Conservation (phyloP, 2,113 vertebrate species). For the Pelecanoides urinatrix region DNA sequence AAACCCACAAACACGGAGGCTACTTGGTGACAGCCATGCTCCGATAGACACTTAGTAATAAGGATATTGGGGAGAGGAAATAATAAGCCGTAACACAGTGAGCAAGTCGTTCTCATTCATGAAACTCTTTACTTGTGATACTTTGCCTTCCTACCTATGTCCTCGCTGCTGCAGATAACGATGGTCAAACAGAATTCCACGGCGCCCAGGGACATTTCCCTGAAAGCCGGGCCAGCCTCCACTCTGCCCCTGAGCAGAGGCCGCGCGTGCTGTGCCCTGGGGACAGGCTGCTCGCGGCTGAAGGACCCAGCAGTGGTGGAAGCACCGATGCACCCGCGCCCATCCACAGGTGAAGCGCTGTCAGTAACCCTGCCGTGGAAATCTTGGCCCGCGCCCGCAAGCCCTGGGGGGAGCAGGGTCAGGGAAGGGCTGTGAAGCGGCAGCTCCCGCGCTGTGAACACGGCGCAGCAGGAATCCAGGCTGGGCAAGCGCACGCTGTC, state of each 20-base stretch:
- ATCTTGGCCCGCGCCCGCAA: background rate
- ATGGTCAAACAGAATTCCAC: background rate
- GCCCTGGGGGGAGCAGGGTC: background rate
- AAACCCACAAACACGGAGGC: background rate
- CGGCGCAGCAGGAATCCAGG: background rate
- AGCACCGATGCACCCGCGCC: rapidly evolving
- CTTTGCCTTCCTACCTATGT: background rate
- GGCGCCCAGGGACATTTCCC: background rate
- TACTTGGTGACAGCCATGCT: background rate
- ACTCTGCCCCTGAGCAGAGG: background rate
- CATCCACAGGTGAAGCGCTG: background rate
- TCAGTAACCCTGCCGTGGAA: rapidly evolving
- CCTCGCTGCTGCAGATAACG: background rate
- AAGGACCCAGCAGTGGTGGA: background rate
- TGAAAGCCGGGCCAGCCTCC: background rate
- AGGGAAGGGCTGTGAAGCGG: background rate
- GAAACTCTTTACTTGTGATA: background rate
- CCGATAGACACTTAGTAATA: background rate
- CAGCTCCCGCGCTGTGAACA: rapidly evolving
- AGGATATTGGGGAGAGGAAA: background rate
- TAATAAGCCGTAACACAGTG: background rate
- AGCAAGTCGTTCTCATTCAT: background rate
- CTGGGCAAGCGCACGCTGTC: background rate
- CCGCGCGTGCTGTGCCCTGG: rapidly evolving
- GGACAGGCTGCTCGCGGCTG: rapidly evolving